Base-by-base conservation (phyloP, 2,888 invertebrate species). In the Cantharis rufa region DNA sequence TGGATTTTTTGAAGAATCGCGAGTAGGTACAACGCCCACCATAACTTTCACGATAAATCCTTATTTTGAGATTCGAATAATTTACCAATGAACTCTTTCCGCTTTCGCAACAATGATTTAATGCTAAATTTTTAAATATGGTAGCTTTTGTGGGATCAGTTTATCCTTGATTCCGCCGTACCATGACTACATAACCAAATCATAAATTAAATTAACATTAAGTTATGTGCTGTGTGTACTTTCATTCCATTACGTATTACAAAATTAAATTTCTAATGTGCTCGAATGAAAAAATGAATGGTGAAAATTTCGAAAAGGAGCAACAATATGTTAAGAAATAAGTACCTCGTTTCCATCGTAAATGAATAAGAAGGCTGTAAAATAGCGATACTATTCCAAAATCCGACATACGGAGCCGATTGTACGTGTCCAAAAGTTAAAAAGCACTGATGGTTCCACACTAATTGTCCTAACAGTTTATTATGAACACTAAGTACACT, bases 331-430 rank as follows among this genome's bases (percentile, higher is more conserved):
- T 24, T 66, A 21, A 21, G n/a, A 66, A 66, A 66, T 66, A 75
- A 73, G 74, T 86, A 87, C 87, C 87, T 86, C 84, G 87, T 87
- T 85, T 87, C 87, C 87, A 87, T 87, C 84, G 84, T 85, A 82
- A 86, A 80, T 74, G 84, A 84, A 80, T 82, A 80, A 71, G 83
- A 81, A 76, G 84, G 84, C 79, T 86, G 86, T 82, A 85, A 85
- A 81, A 86, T 84, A 82, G 85, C 84, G 83, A 86, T 84, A 84
- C 84, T 85, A 84, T 86, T 86, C 87, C 87, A 87, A 85, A 86
- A 86, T 84, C 86, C 87, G 86, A 87, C 87, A 87, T 87, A 86
- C 87, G 87, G 86, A 85, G 86, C 82, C 76, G 83, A 82, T 82
- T 84, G 84, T 79, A 83, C 82, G 80, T 84, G 85, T 84, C 86